Evolutionary conservation across 2,797 vertebrate genomes (phyloP).

Genomic region (Psittacula derbiana): DNA sequence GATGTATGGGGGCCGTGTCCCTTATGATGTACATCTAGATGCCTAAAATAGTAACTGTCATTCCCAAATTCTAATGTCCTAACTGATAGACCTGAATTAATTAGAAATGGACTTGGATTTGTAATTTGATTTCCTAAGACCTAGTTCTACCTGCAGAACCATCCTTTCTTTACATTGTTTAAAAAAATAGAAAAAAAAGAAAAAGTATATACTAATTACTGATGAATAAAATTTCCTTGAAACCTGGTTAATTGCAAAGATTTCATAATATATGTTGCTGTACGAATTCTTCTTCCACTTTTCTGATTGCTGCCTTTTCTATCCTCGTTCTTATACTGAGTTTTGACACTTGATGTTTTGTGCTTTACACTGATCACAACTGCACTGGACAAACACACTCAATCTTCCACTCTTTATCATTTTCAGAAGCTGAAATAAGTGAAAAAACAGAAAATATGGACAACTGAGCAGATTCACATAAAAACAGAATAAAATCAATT

Average conservation of each 20-base stretch:
- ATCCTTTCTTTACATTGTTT: neutral
- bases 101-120: neutral
- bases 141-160: neutral
- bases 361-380: neutral
- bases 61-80: neutral
- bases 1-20: accelerated
- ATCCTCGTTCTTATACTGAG: neutral
- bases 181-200: neutral
- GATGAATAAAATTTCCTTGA: neutral
- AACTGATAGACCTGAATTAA: neutral
- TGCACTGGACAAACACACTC: neutral
- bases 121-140: neutral
- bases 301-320: neutral
- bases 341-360: neutral
- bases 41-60: neutral
- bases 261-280: neutral
- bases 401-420: neutral
- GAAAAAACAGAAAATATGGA: neutral
- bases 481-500: neutral
- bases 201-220: neutral
- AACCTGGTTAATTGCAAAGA: neutral
- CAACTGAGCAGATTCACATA: neutral
- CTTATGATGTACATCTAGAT: neutral
- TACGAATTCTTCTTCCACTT: neutral
- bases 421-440: neutral